Base-by-base conservation (phyloP, 2,113 vertebrate species). In the human (Homo sapiens) region DNA sequence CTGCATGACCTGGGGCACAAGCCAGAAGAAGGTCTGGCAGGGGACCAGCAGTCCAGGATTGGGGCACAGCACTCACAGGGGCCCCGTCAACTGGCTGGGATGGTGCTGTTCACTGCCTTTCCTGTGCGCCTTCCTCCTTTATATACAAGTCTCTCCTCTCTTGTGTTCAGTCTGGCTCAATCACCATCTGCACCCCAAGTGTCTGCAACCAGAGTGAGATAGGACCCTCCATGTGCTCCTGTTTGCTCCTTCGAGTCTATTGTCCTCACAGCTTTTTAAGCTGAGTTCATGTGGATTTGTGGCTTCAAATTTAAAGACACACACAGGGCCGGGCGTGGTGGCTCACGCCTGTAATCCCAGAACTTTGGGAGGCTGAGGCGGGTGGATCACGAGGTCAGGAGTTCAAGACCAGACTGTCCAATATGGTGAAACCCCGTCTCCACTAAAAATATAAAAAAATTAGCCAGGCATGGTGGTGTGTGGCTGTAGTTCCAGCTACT, bases 271-370 rank as follows among this genome's bases (percentile, higher is more conserved):
- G 57, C 43, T 90, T 83, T 89, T 76, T 23, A 17, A 55, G 40
- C 86, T 90, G 50, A 50, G 16, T 57, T 80, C 57, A 38, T 61
- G 25, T 73, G 40, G 55, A 70, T 68, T 88, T 95, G 40, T 43
- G 17, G 20, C 70, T 94, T 96, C 48, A 95, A 72, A 82, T 59
- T 82, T 85, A 95, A 89, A 61, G n/a, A 92, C 23, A 75, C 32
- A 61, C 13, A 59, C 17, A 55, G 52, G 52, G 52, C 52, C 18
- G 52, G 52, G 52, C 0, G 2, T 0, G 18, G 52, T 20, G 52
- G 52, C 52, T 55, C 52, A 55, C 6, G 18, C 52, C 52, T 55
- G 52, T 20, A 55, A 55, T 55, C 52, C 52, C 52, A 55, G 52
- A 18, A 55, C 52, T 55, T 55, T 55, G 52, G 52, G 52, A 55